Base-by-base conservation (phyloP, 2,888 invertebrate genomes). In the Temnothorax rugatulus region DNA sequence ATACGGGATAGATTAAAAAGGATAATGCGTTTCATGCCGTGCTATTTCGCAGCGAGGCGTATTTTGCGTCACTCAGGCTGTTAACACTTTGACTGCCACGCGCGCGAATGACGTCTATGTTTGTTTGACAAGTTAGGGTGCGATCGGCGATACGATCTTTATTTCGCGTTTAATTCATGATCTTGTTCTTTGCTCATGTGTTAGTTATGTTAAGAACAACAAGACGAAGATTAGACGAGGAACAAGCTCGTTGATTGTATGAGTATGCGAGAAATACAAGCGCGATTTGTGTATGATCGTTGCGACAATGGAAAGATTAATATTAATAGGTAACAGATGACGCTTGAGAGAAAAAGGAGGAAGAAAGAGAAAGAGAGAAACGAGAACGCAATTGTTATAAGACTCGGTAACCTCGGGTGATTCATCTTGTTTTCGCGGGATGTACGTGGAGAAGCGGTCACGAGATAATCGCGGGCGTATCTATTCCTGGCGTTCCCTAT, bases 401-500 rank as follows among this genome's bases (percentile, higher is more conserved):
- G 75, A 63, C 21, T 54, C 38, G 18, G 63, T 77, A 50, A 34
- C 2, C 34, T 41, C 41, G n/a, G n/a, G 74, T 82, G 85, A 86
- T 87, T 86, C 86, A 90, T 86, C 29, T 29, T 87, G 87, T 86
- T 87, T 87, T 83, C 82, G 69, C 76, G 77, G 75, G 73, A 85
- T 77, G 75, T 61, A 61, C 84, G 50, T 71, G 64, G 69, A 81
- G 66, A 83, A 77, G 41, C 76, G 47, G 84, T 86, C 73, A 71
- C 77, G 82, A 82, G 88, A 87, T 88, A 88, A 90, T 87, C 85
- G 84, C 68, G 54, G 63, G 66, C 41, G 83, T 83, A 82, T 90
- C 88, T 86, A 87, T 90, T 87, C 74, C 71, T 83, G 85, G 86
- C 83, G 69, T 79, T 83, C 54, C 25, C 87, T 85, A 90, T 88